These are phyloP conservation scores for Physeter macrocephalus DNA, from an alignment of 2,113 vertebrate species.

Conservation along the genomic window DNA sequence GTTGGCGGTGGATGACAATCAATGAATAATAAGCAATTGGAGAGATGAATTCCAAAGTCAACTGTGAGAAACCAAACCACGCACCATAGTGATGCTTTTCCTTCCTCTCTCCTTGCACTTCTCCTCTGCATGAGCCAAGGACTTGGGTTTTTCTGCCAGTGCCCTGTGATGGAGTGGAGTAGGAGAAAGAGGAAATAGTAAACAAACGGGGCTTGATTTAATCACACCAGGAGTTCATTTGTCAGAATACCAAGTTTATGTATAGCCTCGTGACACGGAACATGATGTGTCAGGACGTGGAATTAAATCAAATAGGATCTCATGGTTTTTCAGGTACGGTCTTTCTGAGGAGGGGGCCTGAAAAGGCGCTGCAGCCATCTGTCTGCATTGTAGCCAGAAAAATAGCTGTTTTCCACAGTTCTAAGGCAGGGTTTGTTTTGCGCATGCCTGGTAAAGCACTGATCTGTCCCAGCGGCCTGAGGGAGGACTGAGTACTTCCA, in stretches of 20 bases:
- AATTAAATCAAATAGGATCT: background rate
- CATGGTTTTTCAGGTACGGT: background rate
- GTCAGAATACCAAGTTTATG: constrained; percentile 7
- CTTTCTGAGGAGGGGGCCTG: background rate
- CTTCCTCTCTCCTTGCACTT: background rate
- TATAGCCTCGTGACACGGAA: background rate
- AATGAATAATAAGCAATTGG: background rate
- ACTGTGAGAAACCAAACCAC: background rate
- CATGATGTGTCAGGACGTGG: background rate
- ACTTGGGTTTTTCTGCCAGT: background rate
- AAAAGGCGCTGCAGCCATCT: background rate
- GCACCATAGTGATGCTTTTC: background rate
- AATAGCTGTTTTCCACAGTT: background rate
- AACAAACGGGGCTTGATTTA: constrained; percentile 31
- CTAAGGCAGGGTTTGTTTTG: background rate
- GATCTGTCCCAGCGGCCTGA: background rate
- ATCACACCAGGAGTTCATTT: constrained; percentile 6
- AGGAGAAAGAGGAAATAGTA: constrained; percentile 26
- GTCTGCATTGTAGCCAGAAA: background rate
- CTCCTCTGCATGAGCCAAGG: background rate
- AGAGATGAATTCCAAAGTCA: background rate
- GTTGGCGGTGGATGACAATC: background rate
- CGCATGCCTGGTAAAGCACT: background rate
- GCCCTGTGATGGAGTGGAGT: background rate
- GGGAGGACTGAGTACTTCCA: background rate